Evolutionary conservation across 2,113 vertebrate species (phyloP), one percentile per base, ranked within the genome.

Genomic region (Dromas ardeola): DNA sequence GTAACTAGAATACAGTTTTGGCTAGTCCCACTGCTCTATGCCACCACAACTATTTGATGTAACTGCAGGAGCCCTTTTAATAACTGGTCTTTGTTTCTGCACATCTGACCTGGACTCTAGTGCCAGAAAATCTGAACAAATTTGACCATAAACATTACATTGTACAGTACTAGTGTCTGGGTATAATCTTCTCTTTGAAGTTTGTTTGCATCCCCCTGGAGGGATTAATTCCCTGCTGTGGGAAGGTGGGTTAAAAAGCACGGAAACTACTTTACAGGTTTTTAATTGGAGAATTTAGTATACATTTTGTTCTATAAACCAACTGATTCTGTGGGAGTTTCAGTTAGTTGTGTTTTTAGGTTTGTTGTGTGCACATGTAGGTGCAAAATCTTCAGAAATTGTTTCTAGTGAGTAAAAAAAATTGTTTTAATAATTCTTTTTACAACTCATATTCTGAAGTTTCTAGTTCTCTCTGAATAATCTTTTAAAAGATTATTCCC

Each of bases 121-220:
- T 98, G 97, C 96, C 96, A 97, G 89, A 97, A 96, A 94, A 97
- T 95, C 90, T 71, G 96, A 96, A 95, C 94, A 97, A 98, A 98
- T 94, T 95, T 98, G 96, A 97, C 94, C 97, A 94, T 97, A 98
- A 98, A 98, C 84, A 95, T 98, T 98, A 95, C 47, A 50, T 95
- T 96, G 89, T 96, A 97, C 96, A 97, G 96, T 98, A 91, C 96
- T 92, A 97, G 98, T 98, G 97, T 98, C 98, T 98, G 97, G 97
- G 98, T 96, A 96, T 98, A 98, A 98, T 98, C 98, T 98, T 98
- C 94, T 95, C 97, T 98, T 98, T 98, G 98, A 98, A 98, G 98
- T 98, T 96, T 95, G 97, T 98, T 98, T 98, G 97, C 95, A 96
- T 98, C 97, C 95, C 97, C 97, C 96, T 97, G 52, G 95, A 97